phyloP scores from a whole-genome alignment of 2,888 invertebrate species.

The Tetheella fluctuosa region DNA sequence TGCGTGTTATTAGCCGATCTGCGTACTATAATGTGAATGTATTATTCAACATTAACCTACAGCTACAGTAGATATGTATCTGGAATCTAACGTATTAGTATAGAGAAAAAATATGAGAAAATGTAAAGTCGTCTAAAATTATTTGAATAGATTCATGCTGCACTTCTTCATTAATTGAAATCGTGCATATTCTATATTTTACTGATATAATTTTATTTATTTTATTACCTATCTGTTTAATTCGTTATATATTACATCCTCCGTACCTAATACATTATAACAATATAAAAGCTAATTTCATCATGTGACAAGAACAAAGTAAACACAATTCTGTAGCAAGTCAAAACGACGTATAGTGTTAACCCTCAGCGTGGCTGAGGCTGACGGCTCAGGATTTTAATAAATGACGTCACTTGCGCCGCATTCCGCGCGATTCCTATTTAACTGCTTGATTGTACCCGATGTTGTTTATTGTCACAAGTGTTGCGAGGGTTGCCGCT shows the following conservation, averaged over 20 bases:
- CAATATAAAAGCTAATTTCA: neutral
- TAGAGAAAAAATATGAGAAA: neutral
- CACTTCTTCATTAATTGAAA: no score
- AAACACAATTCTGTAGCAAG: slow-evolving; percentile 19
- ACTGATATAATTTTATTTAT: no score
- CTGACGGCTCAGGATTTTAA: slow-evolving; percentile 55
- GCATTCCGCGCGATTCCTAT: slow-evolving; percentile 73
- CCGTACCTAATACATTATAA: neutral
- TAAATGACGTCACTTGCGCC: slow-evolving; percentile 65
- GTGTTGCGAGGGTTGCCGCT: slow-evolving; percentile 57
- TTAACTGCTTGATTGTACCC: slow-evolving; percentile 77
- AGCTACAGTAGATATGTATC: neutral
- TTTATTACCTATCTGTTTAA: no score
- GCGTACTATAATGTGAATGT: slow-evolving; percentile 33
- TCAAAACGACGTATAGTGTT: slow-evolving; percentile 15
- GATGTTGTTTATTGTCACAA: slow-evolving; percentile 77
- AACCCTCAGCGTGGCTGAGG: slow-evolving; percentile 22
- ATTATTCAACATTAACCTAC: slow-evolving; percentile 37
- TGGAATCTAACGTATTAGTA: neutral
- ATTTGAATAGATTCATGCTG: no score
- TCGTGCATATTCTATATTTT: no score
- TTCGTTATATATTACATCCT: no score
- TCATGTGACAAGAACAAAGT: neutral
- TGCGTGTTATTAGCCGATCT: slow-evolving; percentile 40
- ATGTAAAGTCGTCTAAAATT: no score